A percentile compares a stretch with the other conserved stretches of the same genome.
phyloP scores from a whole-genome alignment of 1,140 invertebrate species.

The Streblospio benedicti region DNA sequence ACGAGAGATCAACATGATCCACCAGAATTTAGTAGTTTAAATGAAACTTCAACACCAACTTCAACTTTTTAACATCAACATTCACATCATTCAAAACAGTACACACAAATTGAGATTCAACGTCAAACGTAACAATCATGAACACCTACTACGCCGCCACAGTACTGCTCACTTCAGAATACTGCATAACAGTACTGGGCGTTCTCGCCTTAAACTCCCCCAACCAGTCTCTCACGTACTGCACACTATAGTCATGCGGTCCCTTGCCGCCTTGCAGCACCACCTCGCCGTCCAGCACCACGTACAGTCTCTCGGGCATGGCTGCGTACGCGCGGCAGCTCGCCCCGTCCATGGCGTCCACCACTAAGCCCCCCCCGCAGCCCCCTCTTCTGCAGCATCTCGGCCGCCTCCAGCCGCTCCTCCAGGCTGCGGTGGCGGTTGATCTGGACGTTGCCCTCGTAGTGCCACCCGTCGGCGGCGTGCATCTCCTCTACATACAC shows the following conservation, averaged over 20 bases:
- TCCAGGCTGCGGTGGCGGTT: conserved; percentile 20
- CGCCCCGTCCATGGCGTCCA: conserved; percentile 24
- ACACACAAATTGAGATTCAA: no score
- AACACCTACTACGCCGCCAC: no score
- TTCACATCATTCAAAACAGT: no score
- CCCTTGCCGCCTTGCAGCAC: conserved; percentile 27
- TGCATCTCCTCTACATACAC: conserved; percentile 32
- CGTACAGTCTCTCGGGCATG: conserved; percentile 27
- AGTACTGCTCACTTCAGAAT: no score
- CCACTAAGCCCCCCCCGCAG: conserved; percentile 19
- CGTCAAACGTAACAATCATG: no score
- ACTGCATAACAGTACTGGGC: no score
- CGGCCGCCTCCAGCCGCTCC: conserved; percentile 27
- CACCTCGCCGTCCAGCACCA: conserved; percentile 21
- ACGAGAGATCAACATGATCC: no score
- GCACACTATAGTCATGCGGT: conserved; percentile 21
- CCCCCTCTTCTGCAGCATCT: conserved; percentile 5
- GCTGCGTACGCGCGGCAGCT: conserved; percentile 23
- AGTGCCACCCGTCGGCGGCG: conserved; percentile 25
- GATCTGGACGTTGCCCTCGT: conserved; percentile 13
- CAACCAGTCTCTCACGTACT: conserved; percentile 29
- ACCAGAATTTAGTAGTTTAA: no score
- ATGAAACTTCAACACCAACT: no score
- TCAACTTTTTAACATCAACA: no score
- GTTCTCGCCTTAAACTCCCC: no score